Base-by-base conservation (phyloP, 2,113 vertebrate genomes). In the Silurus asotus region DNA sequence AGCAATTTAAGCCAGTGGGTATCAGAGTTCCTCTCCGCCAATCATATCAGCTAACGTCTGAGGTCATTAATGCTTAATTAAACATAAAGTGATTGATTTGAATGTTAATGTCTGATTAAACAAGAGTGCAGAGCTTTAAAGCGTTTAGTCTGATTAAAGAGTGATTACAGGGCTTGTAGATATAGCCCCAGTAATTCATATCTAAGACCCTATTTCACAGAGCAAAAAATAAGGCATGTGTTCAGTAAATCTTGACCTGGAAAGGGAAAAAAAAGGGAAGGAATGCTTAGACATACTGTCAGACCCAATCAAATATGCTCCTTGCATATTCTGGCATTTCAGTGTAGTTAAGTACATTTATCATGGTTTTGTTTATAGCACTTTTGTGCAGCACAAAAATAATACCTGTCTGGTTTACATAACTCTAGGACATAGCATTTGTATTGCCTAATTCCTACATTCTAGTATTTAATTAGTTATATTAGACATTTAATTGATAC, bases 1-100 rank as follows among this genome's bases (percentile, higher is more conserved):
- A 88, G 92, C 94, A 95, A 94, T 95, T 94, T 94, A 94, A 93
- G 92, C 92, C 92, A 86, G 92, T 91, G 92, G 93, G 94, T 92
- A 92, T 93, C 90, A 91, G 87, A 92, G 88, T 93, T 92, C 92
- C 92, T 90, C 88, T 93, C 92, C 93, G 94, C 94, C 93, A 93
- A 95, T 95, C 93, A 95, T 93, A 94, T 94, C 93, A 94, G 93
- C 94, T 94, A 91, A 93, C 92, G 89, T 93, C 92, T 92, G 91
- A 93, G 92, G 93, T 93, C 91, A 91, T 94, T 94, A 95, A 94
- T 94, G 93, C 93, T 94, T 92, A 95, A 95, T 95, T 95, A 94
- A 94, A 77, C 70, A 53, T 74, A 58, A 86, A 92, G 91, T 94
- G 94, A 96, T 94, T 95, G 94, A 95, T 96, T 93, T 93, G 94